A percentile compares a stretch with the other conserved stretches of the same genome.
Conservation (phyloP, 2,113 vertebrate genomes). For the Xyrauchen texanus region DNA sequence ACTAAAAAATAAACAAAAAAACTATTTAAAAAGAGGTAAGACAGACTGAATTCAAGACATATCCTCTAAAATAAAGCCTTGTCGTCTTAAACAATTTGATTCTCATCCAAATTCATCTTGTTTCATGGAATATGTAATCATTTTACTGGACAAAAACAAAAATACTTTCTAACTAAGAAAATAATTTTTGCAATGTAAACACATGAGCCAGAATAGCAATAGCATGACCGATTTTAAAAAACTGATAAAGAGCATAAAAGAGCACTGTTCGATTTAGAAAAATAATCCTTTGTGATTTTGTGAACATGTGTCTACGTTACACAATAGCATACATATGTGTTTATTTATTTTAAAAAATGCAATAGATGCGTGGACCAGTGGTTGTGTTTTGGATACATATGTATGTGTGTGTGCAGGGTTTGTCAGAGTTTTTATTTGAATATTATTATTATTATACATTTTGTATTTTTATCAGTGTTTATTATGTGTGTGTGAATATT, state of each 20-base stretch:
- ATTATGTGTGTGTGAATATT: constrained; percentile 57
- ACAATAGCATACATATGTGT: constrained; percentile 50
- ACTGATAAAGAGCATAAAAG: constrained; percentile 55
- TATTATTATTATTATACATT: constrained; percentile 28
- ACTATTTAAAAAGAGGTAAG: too few species aligned
- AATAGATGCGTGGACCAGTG: constrained; percentile 32
- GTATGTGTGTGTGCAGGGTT: constrained; percentile 47
- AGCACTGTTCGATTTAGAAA: constrained; percentile 75
- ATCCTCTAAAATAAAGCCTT: too few species aligned
- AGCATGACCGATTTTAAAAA: background rate
- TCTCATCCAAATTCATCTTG: too few species aligned
- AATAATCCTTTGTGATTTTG: constrained; percentile 76
- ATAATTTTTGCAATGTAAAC: background rate
- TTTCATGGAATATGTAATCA: too few species aligned
- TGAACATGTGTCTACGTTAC: constrained; percentile 71
- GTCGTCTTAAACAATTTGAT: too few species aligned
- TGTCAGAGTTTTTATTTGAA: constrained; percentile 48
- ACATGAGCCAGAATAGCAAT: background rate
- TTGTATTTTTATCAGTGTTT: constrained; percentile 53
- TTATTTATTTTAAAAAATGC: constrained; percentile 35
- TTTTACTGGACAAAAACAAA: too few species aligned
- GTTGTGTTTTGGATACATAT: constrained; percentile 8
- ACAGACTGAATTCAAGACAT: too few species aligned
- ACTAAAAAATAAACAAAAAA: too few species aligned
- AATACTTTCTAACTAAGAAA: too few species aligned